Conservation (phyloP, 2,113 vertebrate species). For the Cercopithecus mona region DNA sequence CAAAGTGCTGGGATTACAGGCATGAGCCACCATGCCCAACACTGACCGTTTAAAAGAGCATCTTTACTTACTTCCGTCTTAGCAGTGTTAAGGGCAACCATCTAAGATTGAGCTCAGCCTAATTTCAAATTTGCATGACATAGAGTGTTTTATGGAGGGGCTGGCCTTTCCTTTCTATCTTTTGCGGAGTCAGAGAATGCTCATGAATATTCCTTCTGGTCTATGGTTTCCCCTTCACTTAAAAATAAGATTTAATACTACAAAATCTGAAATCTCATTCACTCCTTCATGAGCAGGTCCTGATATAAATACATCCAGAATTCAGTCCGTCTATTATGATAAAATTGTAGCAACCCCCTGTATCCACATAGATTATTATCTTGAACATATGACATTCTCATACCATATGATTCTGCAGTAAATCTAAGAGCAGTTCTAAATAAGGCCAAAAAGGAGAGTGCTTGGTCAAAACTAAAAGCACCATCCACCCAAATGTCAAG, state of each 20-base stretch:
- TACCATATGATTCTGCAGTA: neutral
- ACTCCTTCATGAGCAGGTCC: neutral
- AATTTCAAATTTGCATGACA: neutral
- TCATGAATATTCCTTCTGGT: neutral
- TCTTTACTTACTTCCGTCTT: neutral
- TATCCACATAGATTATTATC: neutral
- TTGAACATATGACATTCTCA: neutral
- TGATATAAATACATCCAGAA: neutral
- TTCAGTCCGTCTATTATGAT: accelerated
- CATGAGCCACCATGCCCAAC: too few species aligned
- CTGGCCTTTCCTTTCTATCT: neutral
- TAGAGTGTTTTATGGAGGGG: neutral
- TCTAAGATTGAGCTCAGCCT: neutral
- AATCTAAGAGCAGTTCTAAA: neutral
- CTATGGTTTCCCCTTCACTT: neutral
- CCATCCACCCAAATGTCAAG: neutral
- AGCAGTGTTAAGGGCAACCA: neutral
- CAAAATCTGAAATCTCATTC: neutral
- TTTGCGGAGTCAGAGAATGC: neutral
- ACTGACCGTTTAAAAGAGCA: neutral
- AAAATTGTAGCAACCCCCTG: neutral
- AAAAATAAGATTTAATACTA: neutral
- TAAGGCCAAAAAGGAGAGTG: too few species aligned
- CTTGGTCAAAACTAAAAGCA: neutral
- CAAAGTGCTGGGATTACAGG: too few species aligned